phyloP scores from a whole-genome alignment of 2,888 invertebrate genomes.

The Cyclophora punctaria region DNA sequence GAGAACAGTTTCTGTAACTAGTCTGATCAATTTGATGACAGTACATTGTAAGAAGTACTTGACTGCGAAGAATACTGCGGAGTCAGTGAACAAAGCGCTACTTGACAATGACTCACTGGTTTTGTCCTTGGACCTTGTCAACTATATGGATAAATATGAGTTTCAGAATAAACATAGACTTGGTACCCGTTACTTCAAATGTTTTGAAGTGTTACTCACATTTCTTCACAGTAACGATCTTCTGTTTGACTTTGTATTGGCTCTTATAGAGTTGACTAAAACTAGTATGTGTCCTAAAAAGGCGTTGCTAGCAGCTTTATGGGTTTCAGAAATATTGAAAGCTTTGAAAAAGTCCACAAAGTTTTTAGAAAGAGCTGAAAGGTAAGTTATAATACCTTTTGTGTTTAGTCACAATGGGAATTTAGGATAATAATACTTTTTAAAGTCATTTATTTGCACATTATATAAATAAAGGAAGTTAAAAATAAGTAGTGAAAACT shows the following conservation, averaged over 20 bases:
- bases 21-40: conserved; percentile 40
- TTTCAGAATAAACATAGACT: conserved; percentile 33
- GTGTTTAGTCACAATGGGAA: background rate
- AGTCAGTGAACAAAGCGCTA: conserved; percentile 38
- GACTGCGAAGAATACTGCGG: conserved; percentile 28
- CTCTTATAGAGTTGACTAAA: conserved; percentile 56
- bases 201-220: conserved; percentile 72
- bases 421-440: too few species aligned
- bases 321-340: conserved; percentile 67
- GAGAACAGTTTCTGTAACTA: conserved; percentile 41
- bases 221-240: conserved; percentile 69
- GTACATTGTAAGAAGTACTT: conserved; percentile 39
- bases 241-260: conserved; percentile 59
- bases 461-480: too few species aligned
- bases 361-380: conserved; percentile 36
- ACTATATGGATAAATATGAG: conserved; percentile 33
- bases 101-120: conserved; percentile 50
- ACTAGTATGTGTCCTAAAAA: conserved; percentile 34
- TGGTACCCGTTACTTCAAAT: conserved; percentile 42
- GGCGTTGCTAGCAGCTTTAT: conserved; percentile 63
- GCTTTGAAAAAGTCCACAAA: conserved; percentile 54
- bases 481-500: too few species aligned
- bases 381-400: conserved; percentile 27
- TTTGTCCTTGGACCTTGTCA: conserved; percentile 47
- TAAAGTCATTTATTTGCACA: too few species aligned